Conservation (phyloP, 2,113 vertebrate genomes). For the Eptesicus fuscus region DNA sequence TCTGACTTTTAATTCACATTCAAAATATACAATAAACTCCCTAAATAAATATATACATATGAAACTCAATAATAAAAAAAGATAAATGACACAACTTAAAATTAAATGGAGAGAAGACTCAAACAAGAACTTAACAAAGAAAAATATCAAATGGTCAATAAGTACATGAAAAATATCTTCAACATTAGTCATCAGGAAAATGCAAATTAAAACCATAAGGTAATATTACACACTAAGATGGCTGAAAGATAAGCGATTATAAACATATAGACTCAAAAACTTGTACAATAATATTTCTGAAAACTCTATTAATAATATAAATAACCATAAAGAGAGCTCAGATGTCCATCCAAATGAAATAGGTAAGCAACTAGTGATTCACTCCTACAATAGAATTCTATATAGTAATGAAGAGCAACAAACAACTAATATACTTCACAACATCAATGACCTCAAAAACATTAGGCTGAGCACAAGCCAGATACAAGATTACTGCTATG, state of each 20-base stretch:
- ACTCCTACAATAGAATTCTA: background rate
- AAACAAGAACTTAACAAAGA: background rate
- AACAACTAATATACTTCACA: background rate
- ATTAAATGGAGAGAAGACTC: background rate
- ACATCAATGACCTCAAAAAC: background rate
- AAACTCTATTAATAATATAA: background rate
- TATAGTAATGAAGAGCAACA: background rate
- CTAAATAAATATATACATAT: background rate
- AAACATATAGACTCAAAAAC: background rate
- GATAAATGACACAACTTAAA: background rate
- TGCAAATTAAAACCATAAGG: background rate
- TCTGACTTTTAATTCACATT: background rate
- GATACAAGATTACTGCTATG: accelerated
- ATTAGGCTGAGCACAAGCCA: background rate
- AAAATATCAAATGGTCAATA: background rate
- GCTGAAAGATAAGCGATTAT: background rate
- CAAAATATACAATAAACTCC: background rate
- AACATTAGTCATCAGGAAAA: background rate
- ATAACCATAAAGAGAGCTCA: background rate
- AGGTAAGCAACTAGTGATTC: background rate
- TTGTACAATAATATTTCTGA: background rate
- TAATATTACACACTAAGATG: background rate
- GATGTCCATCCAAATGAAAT: background rate
- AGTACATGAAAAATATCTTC: background rate
- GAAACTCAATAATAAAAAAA: background rate